phyloP scores from a whole-genome alignment of 1,140 invertebrate species.

The Drosophila nigrodunni region DNA sequence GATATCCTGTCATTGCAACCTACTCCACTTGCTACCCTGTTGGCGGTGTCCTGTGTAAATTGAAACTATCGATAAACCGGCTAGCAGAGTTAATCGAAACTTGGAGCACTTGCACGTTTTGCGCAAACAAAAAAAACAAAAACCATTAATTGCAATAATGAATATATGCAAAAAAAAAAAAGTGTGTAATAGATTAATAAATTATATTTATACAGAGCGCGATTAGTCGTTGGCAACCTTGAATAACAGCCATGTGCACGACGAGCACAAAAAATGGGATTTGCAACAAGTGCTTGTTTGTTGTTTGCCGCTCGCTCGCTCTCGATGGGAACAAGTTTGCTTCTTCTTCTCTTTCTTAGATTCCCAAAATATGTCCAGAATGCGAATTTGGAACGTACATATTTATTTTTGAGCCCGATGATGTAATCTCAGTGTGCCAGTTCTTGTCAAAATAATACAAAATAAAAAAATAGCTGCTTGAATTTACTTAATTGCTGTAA shows the following conservation, averaged over 20 bases:
- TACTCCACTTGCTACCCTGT: too few species aligned
- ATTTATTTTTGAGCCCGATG: conserved; percentile 54
- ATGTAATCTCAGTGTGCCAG: conserved; percentile 77
- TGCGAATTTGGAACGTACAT: conserved; percentile 33
- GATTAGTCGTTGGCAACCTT: conserved; percentile 44
- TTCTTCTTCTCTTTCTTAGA: conserved; percentile 37
- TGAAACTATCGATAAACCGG: conserved; percentile 29
- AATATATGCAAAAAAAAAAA: conserved; percentile 8
- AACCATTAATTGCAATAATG: conserved; percentile 13
- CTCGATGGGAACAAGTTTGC: conserved; percentile 56
- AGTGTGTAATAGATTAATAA: conserved; percentile 41
- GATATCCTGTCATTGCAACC: too few species aligned
- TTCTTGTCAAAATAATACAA: conserved; percentile 52
- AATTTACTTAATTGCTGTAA: conserved; percentile 75
- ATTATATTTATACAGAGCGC: conserved; percentile 47
- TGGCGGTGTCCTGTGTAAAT: conserved; percentile 3
- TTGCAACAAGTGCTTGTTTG: conserved; percentile 65
- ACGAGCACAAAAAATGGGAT: conserved; percentile 48
- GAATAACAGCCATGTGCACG: conserved; percentile 50
- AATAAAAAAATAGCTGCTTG: conserved; percentile 30
- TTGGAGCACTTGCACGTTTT: conserved; percentile 4
- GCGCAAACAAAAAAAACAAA: conserved; percentile 3
- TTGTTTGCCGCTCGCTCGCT: conserved; percentile 41
- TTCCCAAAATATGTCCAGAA: conserved; percentile 50
- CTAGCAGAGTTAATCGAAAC: background rate